Evolutionary conservation across 2,888 invertebrate genomes (phyloP).

Genomic region (Epinotia demarniana): DNA sequence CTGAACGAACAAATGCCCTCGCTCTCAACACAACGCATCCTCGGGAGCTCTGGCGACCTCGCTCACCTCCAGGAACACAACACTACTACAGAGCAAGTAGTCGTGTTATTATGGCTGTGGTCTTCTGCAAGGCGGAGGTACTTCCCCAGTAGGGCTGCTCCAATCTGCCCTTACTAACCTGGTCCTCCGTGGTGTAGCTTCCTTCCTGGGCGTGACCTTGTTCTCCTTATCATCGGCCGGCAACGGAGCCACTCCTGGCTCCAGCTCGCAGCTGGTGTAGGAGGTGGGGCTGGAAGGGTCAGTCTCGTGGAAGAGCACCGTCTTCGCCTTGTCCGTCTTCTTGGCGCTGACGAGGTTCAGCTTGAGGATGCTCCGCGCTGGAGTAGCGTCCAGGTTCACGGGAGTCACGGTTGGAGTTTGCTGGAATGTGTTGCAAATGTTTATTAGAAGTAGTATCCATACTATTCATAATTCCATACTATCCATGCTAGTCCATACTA

Average conservation of each 20-base stretch:
- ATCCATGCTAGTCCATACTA: no score
- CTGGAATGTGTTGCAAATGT: slow-evolving; percentile 34
- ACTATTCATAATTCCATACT: no score
- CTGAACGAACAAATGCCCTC: no score
- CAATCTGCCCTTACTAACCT: no score
- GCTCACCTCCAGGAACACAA: no score
- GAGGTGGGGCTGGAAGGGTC: slow-evolving; percentile 49
- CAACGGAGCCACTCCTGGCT: slow-evolving; percentile 17
- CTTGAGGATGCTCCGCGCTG: slow-evolving; percentile 75
- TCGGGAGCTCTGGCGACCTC: no score
- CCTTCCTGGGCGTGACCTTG: slow-evolving; percentile 1
- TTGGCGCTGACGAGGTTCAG: slow-evolving; percentile 49
- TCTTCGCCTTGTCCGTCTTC: slow-evolving; percentile 65
- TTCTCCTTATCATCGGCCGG: slow-evolving; percentile 40
- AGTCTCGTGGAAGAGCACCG: slow-evolving; percentile 66
- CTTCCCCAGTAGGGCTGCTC: no score
- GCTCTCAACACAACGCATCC: no score
- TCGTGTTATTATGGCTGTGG: no score
- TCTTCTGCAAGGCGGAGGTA: no score
- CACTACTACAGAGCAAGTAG: no score
- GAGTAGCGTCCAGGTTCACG: slow-evolving; percentile 65
- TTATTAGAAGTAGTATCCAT: no score
- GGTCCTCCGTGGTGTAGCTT: background rate
- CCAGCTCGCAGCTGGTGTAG: slow-evolving; percentile 36
- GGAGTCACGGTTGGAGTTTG: slow-evolving; percentile 56